Evolutionary conservation across 92 coral and sea anemone genomes (phyloP).

Genomic region (Epizoanthus ramosus): DNA sequence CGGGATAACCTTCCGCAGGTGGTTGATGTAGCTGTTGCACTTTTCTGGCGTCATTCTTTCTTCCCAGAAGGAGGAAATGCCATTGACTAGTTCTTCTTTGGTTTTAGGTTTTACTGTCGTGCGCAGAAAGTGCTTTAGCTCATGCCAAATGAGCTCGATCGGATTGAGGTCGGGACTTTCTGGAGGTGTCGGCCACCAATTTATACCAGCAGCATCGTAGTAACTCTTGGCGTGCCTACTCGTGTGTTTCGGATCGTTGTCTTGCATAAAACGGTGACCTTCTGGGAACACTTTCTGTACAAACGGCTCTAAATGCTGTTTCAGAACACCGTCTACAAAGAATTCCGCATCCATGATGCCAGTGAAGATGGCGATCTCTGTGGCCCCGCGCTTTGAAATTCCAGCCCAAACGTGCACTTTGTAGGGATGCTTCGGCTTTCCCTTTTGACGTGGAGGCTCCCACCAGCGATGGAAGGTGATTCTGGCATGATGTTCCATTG

Average conservation of each 20-base stretch:
- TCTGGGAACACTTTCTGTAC: conserved; percentile 15
- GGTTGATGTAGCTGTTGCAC: no score
- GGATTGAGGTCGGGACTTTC: conserved; percentile 28
- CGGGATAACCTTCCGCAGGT: no score
- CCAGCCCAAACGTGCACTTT: conserved; percentile 57
- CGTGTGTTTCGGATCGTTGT: conserved; percentile 6
- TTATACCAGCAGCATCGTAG: neutral
- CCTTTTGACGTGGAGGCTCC: conserved; percentile 37
- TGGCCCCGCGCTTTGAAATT: conserved; percentile 52
- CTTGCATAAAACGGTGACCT: conserved; percentile 38
- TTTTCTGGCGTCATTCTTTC: no score
- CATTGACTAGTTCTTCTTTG: no score
- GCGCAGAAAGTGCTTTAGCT: conserved; percentile 37
- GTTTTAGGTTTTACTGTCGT: no score
- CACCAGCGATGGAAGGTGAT: conserved; percentile 48
- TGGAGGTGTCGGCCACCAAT: conserved; percentile 38
- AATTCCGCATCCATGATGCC: conserved; percentile 42
- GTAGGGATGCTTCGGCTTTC: conserved; percentile 45
- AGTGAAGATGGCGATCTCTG: conserved; percentile 36
- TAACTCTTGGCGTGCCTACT: conserved; percentile 13
- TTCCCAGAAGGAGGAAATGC: no score
- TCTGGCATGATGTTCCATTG: conserved; percentile 44
- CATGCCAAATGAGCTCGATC: conserved; percentile 49
- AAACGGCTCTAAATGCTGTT: conserved; percentile 10
- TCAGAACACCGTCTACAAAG: conserved; percentile 16